Base-by-base conservation (phyloP, 2,113 vertebrate species). In the Ardeotis arabs region DNA sequence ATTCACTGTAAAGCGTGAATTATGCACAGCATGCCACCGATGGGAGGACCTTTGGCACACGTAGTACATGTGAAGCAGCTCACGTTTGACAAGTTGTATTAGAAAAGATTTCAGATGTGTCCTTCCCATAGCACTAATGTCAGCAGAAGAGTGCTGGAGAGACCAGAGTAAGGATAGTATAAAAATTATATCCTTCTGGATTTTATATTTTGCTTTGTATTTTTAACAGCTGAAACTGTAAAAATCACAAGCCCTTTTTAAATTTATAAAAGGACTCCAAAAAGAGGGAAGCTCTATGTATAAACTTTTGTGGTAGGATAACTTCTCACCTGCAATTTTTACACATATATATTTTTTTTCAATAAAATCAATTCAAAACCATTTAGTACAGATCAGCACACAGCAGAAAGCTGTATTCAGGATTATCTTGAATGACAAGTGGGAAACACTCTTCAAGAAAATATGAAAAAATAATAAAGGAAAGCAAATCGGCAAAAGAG, bases 21-120 rank as follows among this genome's bases (percentile, higher is more conserved):
- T 89, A 35, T 2, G 19, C 8, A 5, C 45, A 37, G 45, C 14
- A 28, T 3, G 4, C 18, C 31, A 27, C 6, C 2, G 1, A 19
- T 18, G 39, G 7, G 49, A 37, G 15, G 14, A 28, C 18, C 39
- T 70, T 49, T 29, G n/a, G 33, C 24, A 68, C 15, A 29, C 3
- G 7, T 16, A n/a, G 12, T 44, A 44, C 14, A 29, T 0, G 1
- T 63, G 49, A 69, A 58, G 28, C 44, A 70, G 56, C 47, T 56
- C 4, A 2, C 14, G 50, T n/a, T 59, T 69, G 37, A 52, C 62
- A 53, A 39, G 28, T 20, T 39, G 37, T 20, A 52, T 35, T 17
- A 52, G 14, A 56, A 58, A 69, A 52, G 2, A 45, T 64, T 69
- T 75, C 33, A 35, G 17, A 25, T 6, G 23, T 31, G 23, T 45